Evolutionary conservation across 1,140 invertebrate genomes (phyloP), one percentile per base, ranked within the genome.

Genomic region (Orius insidiosus): DNA sequence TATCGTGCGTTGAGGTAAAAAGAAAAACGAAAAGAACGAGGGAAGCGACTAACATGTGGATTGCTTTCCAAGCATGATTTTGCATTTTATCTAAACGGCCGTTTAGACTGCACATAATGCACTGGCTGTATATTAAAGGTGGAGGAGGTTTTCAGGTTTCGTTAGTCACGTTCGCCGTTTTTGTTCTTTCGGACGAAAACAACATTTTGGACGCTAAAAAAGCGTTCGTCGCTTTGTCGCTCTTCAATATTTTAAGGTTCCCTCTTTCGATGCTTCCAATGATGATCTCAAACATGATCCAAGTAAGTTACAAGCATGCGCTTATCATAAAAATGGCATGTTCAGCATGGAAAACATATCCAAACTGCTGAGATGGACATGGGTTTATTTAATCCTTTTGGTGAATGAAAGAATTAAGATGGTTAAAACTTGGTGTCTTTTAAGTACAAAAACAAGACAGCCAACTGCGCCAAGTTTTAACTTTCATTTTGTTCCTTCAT

Each of bases 231-330:
- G 89, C 93, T 53, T 71, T 98, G 54, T 85, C 92, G 60, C 76
- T 98, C 56, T 98, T 99, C 72, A 97, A 98, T 68, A 90, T 98
- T 55, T 76, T 98, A 54, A 76, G 92, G 59, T 93, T 95, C 64
- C 90, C 94, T 55, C 69, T 90, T 5, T 59, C 58, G 5, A 58
- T 59, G 58, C 50, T 59, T 47, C 56, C 58, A n/a, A 58, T 59
- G 55, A 49, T 59, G 47, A 56, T 59, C 16, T 56, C 62, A 8
- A 85, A 83, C 65, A 68, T 87, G 57, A 80, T 89, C 55, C 84
- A 87, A 79, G 84, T 87, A 76, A 77, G 75, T 46, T 41, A 18
- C 24, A 40, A 18, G 38, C 14, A 36, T 36, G 14, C 3, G 14
- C 35, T 3, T 36, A 5, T 36, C 14, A 36, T n/a, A n/a, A n/a